Conservation (phyloP, 1,140 invertebrate genomes). For the Heliconius nattereri region DNA sequence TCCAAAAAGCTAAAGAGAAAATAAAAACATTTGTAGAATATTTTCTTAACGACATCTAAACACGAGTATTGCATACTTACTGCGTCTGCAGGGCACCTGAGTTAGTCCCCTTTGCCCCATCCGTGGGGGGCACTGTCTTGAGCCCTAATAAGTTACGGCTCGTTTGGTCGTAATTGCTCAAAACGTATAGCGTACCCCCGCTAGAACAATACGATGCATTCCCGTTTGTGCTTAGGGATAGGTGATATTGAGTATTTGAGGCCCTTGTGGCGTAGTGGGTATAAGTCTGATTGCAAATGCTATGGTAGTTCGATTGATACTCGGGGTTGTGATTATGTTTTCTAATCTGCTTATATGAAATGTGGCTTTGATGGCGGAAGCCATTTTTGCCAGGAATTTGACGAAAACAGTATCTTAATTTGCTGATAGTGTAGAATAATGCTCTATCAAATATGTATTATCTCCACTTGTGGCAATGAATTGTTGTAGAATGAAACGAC, state of each 20-base stretch:
- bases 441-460: too few relatives aligned
- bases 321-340: too few relatives aligned
- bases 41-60: background rate
- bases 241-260: background rate
- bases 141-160: constrained; percentile 19
- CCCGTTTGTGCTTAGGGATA: background rate
- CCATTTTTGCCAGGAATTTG: too few relatives aligned
- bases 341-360: too few relatives aligned
- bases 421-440: too few relatives aligned
- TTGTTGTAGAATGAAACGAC: too few relatives aligned
- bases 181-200: constrained; percentile 4
- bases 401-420: too few relatives aligned
- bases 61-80: background rate
- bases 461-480: too few relatives aligned
- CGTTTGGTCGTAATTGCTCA: constrained; percentile 14
- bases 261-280: background rate
- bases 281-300: too few relatives aligned
- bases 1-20: too few relatives aligned
- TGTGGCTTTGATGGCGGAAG: too few relatives aligned
- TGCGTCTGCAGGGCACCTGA: constrained; percentile 9
- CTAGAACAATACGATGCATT: background rate
- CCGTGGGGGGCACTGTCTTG: constrained; percentile 10
- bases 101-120: constrained; percentile 1
- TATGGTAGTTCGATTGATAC: too few relatives aligned
- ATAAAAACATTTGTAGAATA: background rate